These are phyloP conservation scores for Ptychadena robeensis DNA, from an alignment of 2,797 vertebrate species.

Conservation along the genomic window DNA sequence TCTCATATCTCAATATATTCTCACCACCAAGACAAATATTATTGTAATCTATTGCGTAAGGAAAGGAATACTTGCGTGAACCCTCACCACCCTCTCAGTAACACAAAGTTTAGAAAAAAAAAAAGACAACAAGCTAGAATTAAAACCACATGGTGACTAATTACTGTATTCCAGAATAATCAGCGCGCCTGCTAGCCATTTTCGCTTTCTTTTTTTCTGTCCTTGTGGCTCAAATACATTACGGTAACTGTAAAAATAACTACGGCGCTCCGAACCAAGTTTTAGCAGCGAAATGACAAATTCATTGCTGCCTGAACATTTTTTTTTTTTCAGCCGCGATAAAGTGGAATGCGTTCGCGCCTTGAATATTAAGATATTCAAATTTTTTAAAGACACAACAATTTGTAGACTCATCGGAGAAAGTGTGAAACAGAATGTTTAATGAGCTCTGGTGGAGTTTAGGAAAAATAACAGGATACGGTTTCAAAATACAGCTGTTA, in stretches of 20 bases:
- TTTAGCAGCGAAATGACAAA: slow-evolving; percentile 11
- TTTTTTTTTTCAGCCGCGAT: background rate
- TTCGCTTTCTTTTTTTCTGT: background rate
- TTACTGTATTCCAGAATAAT: slow-evolving; percentile 33
- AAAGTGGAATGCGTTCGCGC: background rate
- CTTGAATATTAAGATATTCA: background rate
- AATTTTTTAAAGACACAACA: background rate
- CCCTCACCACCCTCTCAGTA: slow-evolving; percentile 2
- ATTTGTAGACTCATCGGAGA: background rate
- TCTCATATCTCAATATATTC: background rate
- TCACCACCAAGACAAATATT: slow-evolving; percentile 31
- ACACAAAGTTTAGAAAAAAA: background rate
- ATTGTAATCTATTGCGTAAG: slow-evolving; percentile 10
- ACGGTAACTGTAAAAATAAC: slow-evolving; percentile 19
- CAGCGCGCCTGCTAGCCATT: background rate
- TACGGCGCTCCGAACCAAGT: background rate
- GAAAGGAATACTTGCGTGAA: background rate
- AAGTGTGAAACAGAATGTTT: slow-evolving; percentile 28
- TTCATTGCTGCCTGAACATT: background rate
- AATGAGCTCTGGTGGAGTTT: background rate
- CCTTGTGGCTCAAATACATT: background rate
- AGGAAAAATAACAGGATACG: too few species aligned
- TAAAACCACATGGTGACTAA: slow-evolving; percentile 35
- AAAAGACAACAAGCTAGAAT: slow-evolving; percentile 9
- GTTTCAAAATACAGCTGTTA: background rate